Conservation (phyloP, 2,113 vertebrate genomes). For the Ochotona curzoniae region DNA sequence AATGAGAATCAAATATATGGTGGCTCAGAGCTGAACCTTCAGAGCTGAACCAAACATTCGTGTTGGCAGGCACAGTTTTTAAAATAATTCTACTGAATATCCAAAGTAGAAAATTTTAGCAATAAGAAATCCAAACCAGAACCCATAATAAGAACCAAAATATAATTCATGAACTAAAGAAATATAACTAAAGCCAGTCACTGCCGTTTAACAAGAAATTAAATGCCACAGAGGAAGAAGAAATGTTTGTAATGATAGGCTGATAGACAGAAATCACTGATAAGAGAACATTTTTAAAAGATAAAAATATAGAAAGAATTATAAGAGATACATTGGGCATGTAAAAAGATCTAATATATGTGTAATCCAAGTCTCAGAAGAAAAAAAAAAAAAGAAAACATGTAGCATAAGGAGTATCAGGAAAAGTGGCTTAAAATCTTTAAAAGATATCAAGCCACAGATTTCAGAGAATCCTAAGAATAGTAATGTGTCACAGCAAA, state of each 20-base stretch:
- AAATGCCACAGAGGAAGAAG: neutral
- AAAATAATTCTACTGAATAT: constrained; percentile 35
- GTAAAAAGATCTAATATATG: neutral
- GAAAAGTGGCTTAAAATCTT: constrained; percentile 14
- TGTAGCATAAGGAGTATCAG: constrained; percentile 18
- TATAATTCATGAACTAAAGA: constrained; percentile 18
- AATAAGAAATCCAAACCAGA: neutral
- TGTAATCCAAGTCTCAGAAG: constrained; percentile 4
- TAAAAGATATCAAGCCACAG: constrained; percentile 13
- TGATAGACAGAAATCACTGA: neutral
- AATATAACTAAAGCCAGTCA: neutral
- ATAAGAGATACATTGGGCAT: neutral
- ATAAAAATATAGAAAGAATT: neutral
- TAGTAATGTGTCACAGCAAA: neutral
- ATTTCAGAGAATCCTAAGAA: neutral
- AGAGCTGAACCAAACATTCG: constrained; percentile 19
- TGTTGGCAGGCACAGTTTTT: constrained; percentile 32
- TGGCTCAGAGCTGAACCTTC: constrained; percentile 28
- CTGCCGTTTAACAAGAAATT: constrained; percentile 28
- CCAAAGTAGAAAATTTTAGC: neutral
- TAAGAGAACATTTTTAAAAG: constrained; percentile 44
- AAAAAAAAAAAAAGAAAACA: neutral
- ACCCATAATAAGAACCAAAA: constrained; percentile 14
- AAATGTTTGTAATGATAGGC: neutral
- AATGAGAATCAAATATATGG: constrained; percentile 31